Evolutionary conservation across 2,113 vertebrate species (phyloP).

Genomic region (Acinonyx jubatus): DNA sequence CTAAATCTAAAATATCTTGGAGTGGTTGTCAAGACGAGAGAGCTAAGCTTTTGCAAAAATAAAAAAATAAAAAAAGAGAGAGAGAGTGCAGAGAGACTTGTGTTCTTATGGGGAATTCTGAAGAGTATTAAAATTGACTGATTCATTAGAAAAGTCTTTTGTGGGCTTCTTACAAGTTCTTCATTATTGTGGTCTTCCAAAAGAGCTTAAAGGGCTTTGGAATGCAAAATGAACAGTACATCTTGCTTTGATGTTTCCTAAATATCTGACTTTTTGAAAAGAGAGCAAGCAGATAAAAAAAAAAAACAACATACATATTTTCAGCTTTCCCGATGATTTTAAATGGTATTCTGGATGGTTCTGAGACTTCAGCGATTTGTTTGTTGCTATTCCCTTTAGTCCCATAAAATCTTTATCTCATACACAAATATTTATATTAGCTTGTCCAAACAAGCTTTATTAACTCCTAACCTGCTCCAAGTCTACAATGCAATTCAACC

Average conservation of each 20-base stretch:
- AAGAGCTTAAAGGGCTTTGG: constrained; percentile 70
- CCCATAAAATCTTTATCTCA: constrained; percentile 56
- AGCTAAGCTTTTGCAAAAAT: constrained; percentile 66
- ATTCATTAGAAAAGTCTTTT: constrained; percentile 79
- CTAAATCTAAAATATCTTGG: constrained; percentile 62
- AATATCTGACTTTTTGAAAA: constrained; percentile 70
- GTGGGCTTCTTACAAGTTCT: constrained; percentile 78
- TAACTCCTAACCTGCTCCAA: constrained; percentile 42
- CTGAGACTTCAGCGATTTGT: neutral
- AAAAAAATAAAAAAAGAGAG: constrained; percentile 16
- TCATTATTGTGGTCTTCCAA: constrained; percentile 71
- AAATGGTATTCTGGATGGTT: constrained; percentile 45
- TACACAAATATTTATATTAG: constrained; percentile 62
- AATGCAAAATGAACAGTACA: constrained; percentile 67
- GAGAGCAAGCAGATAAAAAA: constrained; percentile 34
- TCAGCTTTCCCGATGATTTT: constrained; percentile 40
- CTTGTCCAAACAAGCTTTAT: constrained; percentile 28
- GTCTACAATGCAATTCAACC: constrained; percentile 27
- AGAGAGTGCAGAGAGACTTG: neutral
- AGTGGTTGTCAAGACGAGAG: constrained; percentile 73
- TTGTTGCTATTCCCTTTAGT: constrained; percentile 45
- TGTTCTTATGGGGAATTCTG: constrained; percentile 75
- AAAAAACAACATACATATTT: constrained; percentile 55
- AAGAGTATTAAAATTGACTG: constrained; percentile 80
- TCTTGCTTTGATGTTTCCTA: constrained; percentile 73